phyloP scores from a whole-genome alignment of 1,140 invertebrate genomes.

The Gerris buenoi region DNA sequence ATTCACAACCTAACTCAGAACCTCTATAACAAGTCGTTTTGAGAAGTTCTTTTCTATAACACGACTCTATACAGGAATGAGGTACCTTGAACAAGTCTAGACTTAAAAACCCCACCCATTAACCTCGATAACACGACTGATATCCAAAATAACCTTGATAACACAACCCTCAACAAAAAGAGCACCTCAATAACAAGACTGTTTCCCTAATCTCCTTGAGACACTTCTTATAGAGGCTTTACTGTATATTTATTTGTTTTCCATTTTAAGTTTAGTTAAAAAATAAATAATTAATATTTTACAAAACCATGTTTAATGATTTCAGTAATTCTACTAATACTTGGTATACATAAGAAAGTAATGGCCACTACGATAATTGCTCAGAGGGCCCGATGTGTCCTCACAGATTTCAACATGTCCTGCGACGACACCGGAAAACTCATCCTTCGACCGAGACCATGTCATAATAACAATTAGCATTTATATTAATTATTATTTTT shows the following conservation, averaged over 20 bases:
- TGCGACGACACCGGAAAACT: slow-evolving; percentile 91
- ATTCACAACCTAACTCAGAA: too few relatives aligned
- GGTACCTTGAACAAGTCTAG: too few relatives aligned
- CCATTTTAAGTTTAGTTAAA: slow-evolving; percentile 10
- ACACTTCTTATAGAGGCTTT: too few relatives aligned
- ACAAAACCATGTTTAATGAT: too few relatives aligned
- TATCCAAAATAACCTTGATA: too few relatives aligned
- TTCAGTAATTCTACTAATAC: slow-evolving; percentile 70
- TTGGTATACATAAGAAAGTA: slow-evolving; percentile 86
- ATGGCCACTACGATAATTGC: slow-evolving; percentile 93
- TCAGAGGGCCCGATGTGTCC: slow-evolving; percentile 66
- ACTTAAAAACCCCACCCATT: too few relatives aligned
- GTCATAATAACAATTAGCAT: slow-evolving; percentile 20
- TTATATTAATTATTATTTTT: not conserved
- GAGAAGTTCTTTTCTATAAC: not conserved
- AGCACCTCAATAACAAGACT: too few relatives aligned
- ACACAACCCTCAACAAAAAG: too few relatives aligned
- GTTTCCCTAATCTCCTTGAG: too few relatives aligned
- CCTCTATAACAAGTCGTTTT: too few relatives aligned
- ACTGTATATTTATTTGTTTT: slow-evolving; percentile 2
- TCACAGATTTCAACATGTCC: slow-evolving; percentile 93
- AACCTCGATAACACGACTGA: too few relatives aligned
- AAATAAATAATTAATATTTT: not conserved
- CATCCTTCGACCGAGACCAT: slow-evolving; percentile 65
- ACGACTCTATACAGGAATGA: too few relatives aligned